Percentiles rank a stretch among this genome's conserved stretches.
Conservation (phyloP, 2,113 vertebrate species). For the Colaptes auratus region DNA sequence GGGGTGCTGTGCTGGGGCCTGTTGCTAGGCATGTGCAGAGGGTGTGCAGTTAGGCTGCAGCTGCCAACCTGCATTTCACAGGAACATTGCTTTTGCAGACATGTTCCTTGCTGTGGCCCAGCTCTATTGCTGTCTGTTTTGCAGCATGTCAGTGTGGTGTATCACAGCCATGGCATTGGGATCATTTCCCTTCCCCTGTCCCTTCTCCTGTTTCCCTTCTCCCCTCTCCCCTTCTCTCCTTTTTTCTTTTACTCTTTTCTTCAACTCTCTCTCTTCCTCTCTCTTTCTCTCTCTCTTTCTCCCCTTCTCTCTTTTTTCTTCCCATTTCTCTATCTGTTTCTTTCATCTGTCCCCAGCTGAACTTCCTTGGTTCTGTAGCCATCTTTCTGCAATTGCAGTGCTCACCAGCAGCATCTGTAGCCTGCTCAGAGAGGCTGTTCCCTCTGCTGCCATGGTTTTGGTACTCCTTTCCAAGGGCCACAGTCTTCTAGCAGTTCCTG, state of each 20-base stretch:
- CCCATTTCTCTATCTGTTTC: no score
- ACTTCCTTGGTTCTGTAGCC: neutral
- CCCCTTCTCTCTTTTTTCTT: neutral
- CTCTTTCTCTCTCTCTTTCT: neutral
- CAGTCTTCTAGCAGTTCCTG: neutral
- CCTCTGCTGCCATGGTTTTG: neutral
- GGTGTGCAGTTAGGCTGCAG: neutral
- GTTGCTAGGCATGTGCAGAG: neutral
- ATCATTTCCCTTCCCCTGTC: neutral
- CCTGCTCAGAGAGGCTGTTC: neutral
- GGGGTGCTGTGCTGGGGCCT: neutral
- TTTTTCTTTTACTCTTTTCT: no score
- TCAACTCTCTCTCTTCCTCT: no score
- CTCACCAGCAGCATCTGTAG: neutral
- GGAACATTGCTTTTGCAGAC: neutral
- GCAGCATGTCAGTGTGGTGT: accelerated
- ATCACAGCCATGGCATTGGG: accelerated
- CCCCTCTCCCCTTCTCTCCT: no score
- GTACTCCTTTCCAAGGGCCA: neutral
- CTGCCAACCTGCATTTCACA: neutral
- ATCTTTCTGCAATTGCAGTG: neutral
- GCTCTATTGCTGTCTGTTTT: neutral
- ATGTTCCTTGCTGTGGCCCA: neutral
- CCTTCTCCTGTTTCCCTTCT: neutral
- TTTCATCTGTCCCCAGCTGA: neutral